Evolutionary conservation across 2,888 invertebrate species (phyloP).

Genomic region (Arrhopalites spinosus): DNA sequence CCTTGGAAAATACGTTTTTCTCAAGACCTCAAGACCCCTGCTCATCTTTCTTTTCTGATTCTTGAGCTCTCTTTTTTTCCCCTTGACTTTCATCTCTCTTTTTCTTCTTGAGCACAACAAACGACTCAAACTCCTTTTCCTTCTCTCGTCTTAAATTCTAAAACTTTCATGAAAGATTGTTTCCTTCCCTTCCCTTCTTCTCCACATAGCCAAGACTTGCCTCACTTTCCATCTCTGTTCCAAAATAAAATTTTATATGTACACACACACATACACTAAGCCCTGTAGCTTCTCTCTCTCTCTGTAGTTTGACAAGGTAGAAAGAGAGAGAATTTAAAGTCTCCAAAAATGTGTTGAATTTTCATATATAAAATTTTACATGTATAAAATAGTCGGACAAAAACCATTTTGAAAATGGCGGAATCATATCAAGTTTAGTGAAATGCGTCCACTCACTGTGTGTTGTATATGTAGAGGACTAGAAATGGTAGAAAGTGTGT

Average conservation of each 20-base stretch:
- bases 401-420: too few relatives aligned
- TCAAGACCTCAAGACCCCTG: constrained; percentile 23
- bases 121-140: constrained; percentile 14
- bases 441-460: neutral
- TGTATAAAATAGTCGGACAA: too few relatives aligned
- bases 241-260: too few relatives aligned
- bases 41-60: constrained; percentile 7
- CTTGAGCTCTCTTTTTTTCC: neutral
- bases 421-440: neutral
- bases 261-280: too few relatives aligned
- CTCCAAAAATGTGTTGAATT: neutral
- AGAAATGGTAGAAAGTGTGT: neutral
- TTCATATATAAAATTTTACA: neutral
- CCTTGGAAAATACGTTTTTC: constrained; percentile 22
- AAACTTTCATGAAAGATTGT: constrained; percentile 43
- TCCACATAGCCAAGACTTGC: neutral
- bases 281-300: too few relatives aligned
- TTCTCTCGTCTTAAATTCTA: constrained; percentile 23
- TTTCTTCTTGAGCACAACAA: constrained; percentile 21
- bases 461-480: neutral
- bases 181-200: constrained; percentile 31
- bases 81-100: constrained; percentile 32
- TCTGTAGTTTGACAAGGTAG: constrained; percentile 1
- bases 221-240: constrained; percentile 18
- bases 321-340: neutral